Base-by-base conservation (phyloP, 1,140 invertebrate species). In the Pachypeltis micranthus region DNA sequence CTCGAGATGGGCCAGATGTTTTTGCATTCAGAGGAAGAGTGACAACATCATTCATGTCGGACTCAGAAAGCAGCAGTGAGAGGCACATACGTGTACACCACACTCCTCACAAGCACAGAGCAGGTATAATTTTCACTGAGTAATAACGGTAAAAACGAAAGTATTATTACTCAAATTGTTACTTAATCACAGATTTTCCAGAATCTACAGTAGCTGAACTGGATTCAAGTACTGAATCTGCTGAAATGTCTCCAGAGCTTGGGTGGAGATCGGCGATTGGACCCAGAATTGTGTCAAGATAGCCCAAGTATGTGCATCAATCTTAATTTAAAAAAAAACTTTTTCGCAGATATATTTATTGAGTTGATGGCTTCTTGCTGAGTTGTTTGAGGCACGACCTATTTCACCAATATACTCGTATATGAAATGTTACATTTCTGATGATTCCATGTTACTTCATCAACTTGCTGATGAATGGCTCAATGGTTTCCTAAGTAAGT, bases 171-270 rank as follows among this genome's bases (percentile, higher is more conserved):
- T 29, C 26, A 28, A 57, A 7, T 24, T 60, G 27, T 16, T 23
- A n/a, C 3, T 16, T 28, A 3, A 7, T 26, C 10, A 44, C 23
- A 26, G 26, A 62, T 39, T 58, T 51, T 44, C 10, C 55, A 67
- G 66, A 67, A 25, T 63, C 63, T 16, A 65, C 66, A 39, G 61
- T 67, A n/a, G 63, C 63, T 61, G 66, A 67, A 34, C 59, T 65
- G 39, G 70, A 71, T 63, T 71, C 70, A 1, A 71, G 70, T 55
- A 69, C 69, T 24, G 70, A 71, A 58, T 71, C 70, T 24, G 68
- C 65, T 21, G 70, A 71, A 54, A 65, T 66, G 34, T 71, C 70
- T 2, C 70, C 70, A 14, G 68, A 69, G 59, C 39, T 69, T 34
- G 63, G 44, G 10, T 62, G 66, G 19, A 51, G 66, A 27, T 61